phyloP scores from a whole-genome alignment of 2,888 invertebrate genomes.

The Amphipyra tragopoginis region DNA sequence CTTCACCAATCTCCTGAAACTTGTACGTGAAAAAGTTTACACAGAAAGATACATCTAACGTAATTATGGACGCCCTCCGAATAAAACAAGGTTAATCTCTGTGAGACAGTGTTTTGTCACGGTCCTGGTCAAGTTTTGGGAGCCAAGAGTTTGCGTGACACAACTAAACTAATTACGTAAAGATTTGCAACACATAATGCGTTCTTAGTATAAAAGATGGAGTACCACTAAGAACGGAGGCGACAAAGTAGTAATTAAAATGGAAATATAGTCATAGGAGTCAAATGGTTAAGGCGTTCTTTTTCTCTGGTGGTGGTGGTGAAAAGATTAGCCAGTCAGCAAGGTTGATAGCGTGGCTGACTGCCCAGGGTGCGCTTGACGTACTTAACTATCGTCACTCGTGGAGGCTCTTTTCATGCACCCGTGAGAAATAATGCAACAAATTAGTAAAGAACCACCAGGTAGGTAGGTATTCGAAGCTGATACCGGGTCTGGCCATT shows the following conservation, averaged over 20 bases:
- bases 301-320: too few relatives aligned
- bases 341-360: too few relatives aligned
- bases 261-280: too few relatives aligned
- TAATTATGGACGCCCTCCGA: slow-evolving; percentile 27
- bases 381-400: too few relatives aligned
- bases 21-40: background rate
- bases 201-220: slow-evolving; percentile 3
- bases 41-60: slow-evolving; percentile 22
- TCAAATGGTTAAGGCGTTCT: too few relatives aligned
- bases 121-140: slow-evolving; percentile 34
- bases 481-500: too few relatives aligned
- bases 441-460: too few relatives aligned
- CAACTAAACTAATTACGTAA: slow-evolving; percentile 54
- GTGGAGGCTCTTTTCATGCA: too few relatives aligned
- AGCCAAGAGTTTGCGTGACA: slow-evolving; percentile 24
- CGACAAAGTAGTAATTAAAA: background rate
- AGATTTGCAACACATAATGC: slow-evolving; percentile 31
- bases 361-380: too few relatives aligned
- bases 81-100: slow-evolving; percentile 31
- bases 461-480: too few relatives aligned
- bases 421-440: too few relatives aligned
- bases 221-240: background rate
- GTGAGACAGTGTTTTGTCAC: slow-evolving; percentile 31
- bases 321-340: too few relatives aligned
- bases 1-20: slow-evolving; percentile 15